Conservation (phyloP, 2,888 invertebrate species). For the Caenorhabditis virilis region DNA sequence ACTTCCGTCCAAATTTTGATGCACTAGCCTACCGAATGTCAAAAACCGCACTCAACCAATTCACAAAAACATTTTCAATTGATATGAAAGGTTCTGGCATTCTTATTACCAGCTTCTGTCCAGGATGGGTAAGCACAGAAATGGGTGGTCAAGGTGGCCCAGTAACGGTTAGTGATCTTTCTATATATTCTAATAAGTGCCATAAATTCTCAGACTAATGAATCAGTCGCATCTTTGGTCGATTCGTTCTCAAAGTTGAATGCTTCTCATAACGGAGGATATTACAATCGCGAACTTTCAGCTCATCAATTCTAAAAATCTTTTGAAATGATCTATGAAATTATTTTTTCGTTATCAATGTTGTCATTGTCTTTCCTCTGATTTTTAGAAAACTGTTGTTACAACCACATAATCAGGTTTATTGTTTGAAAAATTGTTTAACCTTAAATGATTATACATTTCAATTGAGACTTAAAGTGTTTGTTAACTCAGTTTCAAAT, state of each 20-base stretch:
- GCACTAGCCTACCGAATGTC: neutral
- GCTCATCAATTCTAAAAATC: too few species aligned
- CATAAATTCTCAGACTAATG: constrained; percentile 7
- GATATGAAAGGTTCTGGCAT: constrained; percentile 29
- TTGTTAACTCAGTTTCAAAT: too few species aligned
- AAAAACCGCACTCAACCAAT: constrained; percentile 47
- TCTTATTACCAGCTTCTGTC: constrained; percentile 38
- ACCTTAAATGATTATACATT: too few species aligned
- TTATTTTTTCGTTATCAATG: too few species aligned
- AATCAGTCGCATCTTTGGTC: constrained; percentile 26
- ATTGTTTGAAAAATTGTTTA: too few species aligned
- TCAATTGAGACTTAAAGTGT: too few species aligned
- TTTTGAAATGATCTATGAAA: too few species aligned
- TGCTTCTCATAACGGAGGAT: constrained; percentile 28
- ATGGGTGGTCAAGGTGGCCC: constrained; percentile 48
- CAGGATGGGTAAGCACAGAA: constrained; percentile 57
- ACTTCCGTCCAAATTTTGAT: too few species aligned
- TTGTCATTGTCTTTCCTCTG: too few species aligned
- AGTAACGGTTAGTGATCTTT: constrained; percentile 26
- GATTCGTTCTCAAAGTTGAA: constrained; percentile 19
- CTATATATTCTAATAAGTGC: neutral
- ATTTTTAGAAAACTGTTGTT: too few species aligned
- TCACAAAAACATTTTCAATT: constrained; percentile 40
- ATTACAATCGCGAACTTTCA: too few species aligned
- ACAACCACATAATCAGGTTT: too few species aligned